Base-by-base conservation (phyloP, 2,888 invertebrate genomes). In the Campoplex capitator region DNA sequence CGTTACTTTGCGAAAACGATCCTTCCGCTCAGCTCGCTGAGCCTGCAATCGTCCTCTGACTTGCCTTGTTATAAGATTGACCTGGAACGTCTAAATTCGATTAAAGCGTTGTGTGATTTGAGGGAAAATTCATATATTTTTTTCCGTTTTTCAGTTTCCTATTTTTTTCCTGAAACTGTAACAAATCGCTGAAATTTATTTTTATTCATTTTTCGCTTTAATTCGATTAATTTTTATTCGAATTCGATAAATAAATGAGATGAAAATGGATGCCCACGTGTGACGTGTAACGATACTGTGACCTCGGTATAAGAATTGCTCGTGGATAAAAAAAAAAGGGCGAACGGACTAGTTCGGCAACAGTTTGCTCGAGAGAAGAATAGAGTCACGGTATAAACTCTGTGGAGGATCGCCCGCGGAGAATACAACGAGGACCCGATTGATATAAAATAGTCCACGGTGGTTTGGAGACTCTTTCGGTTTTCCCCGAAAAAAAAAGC, bases 361-460 rank as follows among this genome's bases (percentile, higher is more conserved):
- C 84, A 85, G 87, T 78, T 84, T 79, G 65, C 75, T 45, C 70
- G 42, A 51, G 82, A 67, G 84, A 87, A 75, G 45, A 84, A 78
- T 54, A 70, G 71, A 80, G 82, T 68, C 71, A 65, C 65, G 45
- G 75, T 75, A 82, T 73, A 79, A 78, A 84, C 75, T 84, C 84
- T 78, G 38, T 56, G 54, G 56, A 73, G 77, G 84, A 56, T 81
- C 48, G 71, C 84, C 75, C 56, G 78, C 75, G 77, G 83, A 88
- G 79, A 85, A 76, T 86, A 81, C 74, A 84, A 78, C 78, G 83
- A 67, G 83, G 86, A 89, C 86, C 89, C 93, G 91, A 92, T 93
- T 93, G 93, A 93, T 93, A 93, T 92, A 93, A 93, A 93, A 93
- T 92, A 93, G 91, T 92, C 92, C 87, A 87, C 86, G 88, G 88